Evolutionary conservation across 2,888 invertebrate genomes (phyloP), one percentile per base, ranked within the genome.

Genomic region (Salpingus planirostris): DNA sequence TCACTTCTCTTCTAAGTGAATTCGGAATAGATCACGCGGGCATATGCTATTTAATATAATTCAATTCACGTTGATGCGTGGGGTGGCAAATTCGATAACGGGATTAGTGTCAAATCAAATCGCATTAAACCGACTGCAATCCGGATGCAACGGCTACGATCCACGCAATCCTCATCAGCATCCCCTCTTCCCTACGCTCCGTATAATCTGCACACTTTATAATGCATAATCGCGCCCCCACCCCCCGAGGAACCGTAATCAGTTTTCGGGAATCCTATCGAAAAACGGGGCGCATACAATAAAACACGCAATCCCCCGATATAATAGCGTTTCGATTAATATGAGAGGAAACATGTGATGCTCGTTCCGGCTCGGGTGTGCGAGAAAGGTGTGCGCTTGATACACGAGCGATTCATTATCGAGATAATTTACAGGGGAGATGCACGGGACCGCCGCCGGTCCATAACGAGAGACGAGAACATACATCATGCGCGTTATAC

Each of bases 71-170:
- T 57, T 59, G 58, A 58, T 59, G 62, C 58, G 64, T 61, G 54
- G 65, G 65, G 64, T 65, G 65, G 63, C 61, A 57, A 55, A 62
- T 59, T 62, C 64, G 66, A 66, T 66, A 66, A 66, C 60, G 59
- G 64, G 66, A 66, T 66, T 66, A 66, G 61, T 64, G 65, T 65
- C 65, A 65, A 65, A 66, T 66, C 66, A 64, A 65, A 66, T 65
- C 64, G 64, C 52, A 65, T 65, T 65, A 66, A 58, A 57, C 50
- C 54, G 48, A 54, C 50, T 60, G 59, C 62, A 62, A 62, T 64
- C 60, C 53, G 57, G 55, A 50, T 54, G 59, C 57, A 57, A 52
- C 43, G 43, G 33, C 43, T n/a, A 36, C 36, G 40, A 40, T 43
- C 31, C 42, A 42, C 44, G 44, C 44, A 44, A 39, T 42, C 24